A percentile compares a stretch with the other conserved stretches of the same genome.
Evolutionary conservation across 1,140 invertebrate species (phyloP).

Genomic region (Potamilus streckersoni): DNA sequence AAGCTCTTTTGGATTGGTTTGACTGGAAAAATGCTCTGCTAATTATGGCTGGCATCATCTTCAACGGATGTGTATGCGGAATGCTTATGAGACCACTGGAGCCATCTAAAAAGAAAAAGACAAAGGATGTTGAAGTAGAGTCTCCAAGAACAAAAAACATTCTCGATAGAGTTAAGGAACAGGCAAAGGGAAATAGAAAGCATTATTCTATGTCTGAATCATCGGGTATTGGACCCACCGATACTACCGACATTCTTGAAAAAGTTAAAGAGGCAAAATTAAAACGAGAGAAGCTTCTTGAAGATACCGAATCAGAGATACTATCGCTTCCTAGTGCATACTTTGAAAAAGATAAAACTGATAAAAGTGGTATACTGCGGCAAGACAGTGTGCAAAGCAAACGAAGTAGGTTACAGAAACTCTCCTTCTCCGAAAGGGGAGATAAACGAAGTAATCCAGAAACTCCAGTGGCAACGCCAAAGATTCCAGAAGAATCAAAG

Average conservation of each 20-base stretch:
- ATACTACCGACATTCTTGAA: constrained; percentile 48
- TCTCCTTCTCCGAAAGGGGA: constrained; percentile 48
- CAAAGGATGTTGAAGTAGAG: constrained; percentile 69
- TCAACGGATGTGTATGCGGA: constrained; percentile 93
- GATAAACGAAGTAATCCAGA: constrained; percentile 29
- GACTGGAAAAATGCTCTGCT: constrained; percentile 93
- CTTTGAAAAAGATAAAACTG: constrained; percentile 47
- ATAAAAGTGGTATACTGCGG: constrained; percentile 21
- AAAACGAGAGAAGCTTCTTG: constrained; percentile 51
- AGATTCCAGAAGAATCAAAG: constrained; percentile 21
- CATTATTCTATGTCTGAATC: constrained; percentile 18
- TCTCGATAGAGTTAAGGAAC: constrained; percentile 57
- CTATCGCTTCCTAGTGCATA: constrained; percentile 55
- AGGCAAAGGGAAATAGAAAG: constrained; percentile 40
- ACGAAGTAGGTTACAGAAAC: constrained; percentile 31
- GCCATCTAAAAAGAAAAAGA: constrained; percentile 74
- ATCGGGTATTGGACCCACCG: constrained; percentile 26
- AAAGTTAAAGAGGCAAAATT: constrained; percentile 76
- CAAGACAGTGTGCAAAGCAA: constrained; percentile 11
- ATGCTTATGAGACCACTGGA: constrained; percentile 90
- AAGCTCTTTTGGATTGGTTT: constrained; percentile 47
- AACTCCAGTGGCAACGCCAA: constrained; percentile 36
- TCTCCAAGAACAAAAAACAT: constrained; percentile 51
- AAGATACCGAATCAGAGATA: constrained; percentile 61
- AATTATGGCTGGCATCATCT: constrained; percentile 90